Evolutionary conservation across 2,113 vertebrate genomes (phyloP).

Genomic region (Nasalis larvatus): DNA sequence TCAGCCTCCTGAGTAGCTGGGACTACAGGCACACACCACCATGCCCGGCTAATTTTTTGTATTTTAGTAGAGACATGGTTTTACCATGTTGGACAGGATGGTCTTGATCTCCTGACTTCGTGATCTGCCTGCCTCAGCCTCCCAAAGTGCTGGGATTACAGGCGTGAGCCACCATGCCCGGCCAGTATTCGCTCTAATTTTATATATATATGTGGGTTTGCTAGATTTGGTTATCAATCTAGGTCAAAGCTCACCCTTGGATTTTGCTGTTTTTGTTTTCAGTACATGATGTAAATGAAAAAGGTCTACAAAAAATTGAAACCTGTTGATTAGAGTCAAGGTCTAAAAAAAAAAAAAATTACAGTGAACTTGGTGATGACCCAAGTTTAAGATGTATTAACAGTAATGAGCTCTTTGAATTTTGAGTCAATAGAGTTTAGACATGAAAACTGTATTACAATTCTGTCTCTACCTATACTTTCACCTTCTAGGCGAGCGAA

Average conservation of each 20-base stretch:
- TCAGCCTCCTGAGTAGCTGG: too few species aligned
- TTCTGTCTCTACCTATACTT: neutral
- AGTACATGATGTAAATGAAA: neutral
- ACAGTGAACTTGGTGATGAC: neutral
- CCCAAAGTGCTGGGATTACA: too few species aligned
- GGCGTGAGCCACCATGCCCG: too few species aligned
- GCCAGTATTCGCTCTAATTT: neutral
- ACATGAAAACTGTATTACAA: neutral
- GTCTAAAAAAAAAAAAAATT: neutral
- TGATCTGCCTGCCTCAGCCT: too few species aligned
- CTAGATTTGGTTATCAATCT: slow-evolving; percentile 18
- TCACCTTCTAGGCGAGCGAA: neutral
- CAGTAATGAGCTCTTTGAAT: neutral
- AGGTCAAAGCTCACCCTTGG: neutral
- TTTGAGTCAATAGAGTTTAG: neutral
- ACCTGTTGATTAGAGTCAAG: neutral
- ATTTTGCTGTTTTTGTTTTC: slow-evolving; percentile 26
- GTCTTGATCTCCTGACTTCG: too few species aligned
- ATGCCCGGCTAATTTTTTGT: too few species aligned
- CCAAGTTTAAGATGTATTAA: neutral
- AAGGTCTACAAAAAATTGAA: neutral
- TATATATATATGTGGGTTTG: neutral
- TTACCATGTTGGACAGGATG: too few species aligned
- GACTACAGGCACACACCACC: too few species aligned
- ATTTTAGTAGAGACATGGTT: too few species aligned